Conservation (phyloP, 2,888 invertebrate genomes). For the Argynnis bischoffii region DNA sequence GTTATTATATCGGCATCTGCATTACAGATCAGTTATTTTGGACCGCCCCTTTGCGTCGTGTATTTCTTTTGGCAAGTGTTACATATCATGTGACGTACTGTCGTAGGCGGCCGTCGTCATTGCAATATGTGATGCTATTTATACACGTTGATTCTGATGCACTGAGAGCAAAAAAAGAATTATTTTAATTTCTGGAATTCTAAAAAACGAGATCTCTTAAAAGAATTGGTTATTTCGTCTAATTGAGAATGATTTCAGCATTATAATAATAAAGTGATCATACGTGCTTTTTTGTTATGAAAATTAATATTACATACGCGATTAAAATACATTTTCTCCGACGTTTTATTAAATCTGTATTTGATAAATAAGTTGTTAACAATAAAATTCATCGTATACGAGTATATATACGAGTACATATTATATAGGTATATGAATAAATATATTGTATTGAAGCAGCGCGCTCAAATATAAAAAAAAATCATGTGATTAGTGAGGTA, state of each 20-base stretch:
- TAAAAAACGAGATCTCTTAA: slow-evolving; percentile 29
- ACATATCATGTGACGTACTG: slow-evolving; percentile 52
- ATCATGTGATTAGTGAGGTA: too few species aligned
- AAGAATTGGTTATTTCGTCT: slow-evolving; percentile 43
- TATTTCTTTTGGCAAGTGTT: slow-evolving; percentile 57
- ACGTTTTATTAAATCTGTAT: too few species aligned
- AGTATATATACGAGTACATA: too few species aligned
- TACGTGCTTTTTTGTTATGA: too few species aligned
- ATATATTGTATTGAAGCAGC: too few species aligned
- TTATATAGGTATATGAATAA: too few species aligned
- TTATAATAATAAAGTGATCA: too few species aligned
- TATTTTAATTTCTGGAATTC: slow-evolving; percentile 15
- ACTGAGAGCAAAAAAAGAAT: slow-evolving; percentile 16
- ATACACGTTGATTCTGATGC: slow-evolving; percentile 25
- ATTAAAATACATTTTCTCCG: too few species aligned
- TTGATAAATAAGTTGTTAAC: too few species aligned
- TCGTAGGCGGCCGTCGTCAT: slow-evolving; percentile 42
- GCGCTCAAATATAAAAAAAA: too few species aligned
- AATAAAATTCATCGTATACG: too few species aligned
- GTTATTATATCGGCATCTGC: slow-evolving; percentile 30
- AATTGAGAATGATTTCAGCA: slow-evolving; percentile 58
- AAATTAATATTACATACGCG: too few species aligned
- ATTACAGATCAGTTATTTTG: slow-evolving; percentile 47
- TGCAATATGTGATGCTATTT: slow-evolving; percentile 35
- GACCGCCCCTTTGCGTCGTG: slow-evolving; percentile 44